These are phyloP conservation scores for Cryptocephalus primarius DNA, from an alignment of 2,888 invertebrate genomes.

Conservation along the genomic window DNA sequence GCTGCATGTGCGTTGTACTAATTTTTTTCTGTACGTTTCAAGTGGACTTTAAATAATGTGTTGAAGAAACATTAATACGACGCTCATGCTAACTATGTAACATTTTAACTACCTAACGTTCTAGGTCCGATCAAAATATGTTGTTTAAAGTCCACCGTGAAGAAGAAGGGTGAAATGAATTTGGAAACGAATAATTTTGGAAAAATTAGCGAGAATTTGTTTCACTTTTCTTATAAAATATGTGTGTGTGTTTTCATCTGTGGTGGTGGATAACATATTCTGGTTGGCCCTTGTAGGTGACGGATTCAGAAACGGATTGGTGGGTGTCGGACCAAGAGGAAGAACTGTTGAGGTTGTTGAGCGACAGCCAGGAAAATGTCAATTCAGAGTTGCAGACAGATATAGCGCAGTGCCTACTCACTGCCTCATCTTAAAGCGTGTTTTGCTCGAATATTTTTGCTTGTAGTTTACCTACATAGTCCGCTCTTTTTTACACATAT, in stretches of 20 bases:
- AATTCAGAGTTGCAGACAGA: constrained; percentile 39
- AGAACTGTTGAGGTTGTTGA: constrained; percentile 61
- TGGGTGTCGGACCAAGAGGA: constrained; percentile 72
- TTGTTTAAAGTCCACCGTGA: constrained; percentile 40
- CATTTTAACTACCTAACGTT: constrained; percentile 1
- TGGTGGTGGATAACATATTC: constrained; percentile 33
- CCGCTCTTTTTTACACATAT: too few relatives aligned
- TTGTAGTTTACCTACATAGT: too few relatives aligned
- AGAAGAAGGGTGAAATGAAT: too few relatives aligned
- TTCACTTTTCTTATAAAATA: not conserved
- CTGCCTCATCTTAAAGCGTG: constrained; percentile 16
- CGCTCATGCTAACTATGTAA: constrained; percentile 17
- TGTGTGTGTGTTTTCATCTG: not conserved
- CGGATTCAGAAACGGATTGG: constrained; percentile 62
- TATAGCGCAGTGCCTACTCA: constrained; percentile 32
- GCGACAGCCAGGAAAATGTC: constrained; percentile 55
- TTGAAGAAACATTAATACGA: constrained; percentile 17
- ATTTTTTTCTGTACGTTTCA: constrained; percentile 13
- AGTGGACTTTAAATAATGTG: constrained; percentile 41
- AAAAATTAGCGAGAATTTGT: not conserved
- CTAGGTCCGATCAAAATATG: constrained; percentile 31
- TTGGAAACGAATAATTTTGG: not conserved
- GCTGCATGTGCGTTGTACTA: constrained; percentile 15
- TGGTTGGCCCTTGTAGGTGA: constrained; percentile 35
- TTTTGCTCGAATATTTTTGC: constrained; percentile 1